Percentiles rank a stretch among this genome's conserved stretches.
Evolutionary conservation across 2,888 invertebrate genomes (phyloP).

Genomic region (Amorpha juglandis): DNA sequence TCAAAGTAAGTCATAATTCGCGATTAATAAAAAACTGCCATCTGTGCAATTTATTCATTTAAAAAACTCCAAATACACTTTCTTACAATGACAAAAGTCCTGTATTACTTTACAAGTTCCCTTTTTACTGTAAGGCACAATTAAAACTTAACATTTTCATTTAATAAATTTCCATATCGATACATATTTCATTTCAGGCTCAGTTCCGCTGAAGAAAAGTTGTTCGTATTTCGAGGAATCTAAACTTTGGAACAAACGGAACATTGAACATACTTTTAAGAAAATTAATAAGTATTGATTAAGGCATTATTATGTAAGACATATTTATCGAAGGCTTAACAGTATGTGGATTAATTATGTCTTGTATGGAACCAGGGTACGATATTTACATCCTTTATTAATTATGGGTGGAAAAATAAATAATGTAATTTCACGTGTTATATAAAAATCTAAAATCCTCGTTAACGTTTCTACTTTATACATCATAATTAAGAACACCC

Average conservation of each 20-base stretch:
- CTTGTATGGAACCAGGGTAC: neutral
- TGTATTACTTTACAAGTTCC: conserved; percentile 11
- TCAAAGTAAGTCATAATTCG: neutral
- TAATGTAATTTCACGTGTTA: neutral
- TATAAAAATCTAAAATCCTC: no score
- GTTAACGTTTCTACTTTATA: no score
- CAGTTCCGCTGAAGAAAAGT: conserved; percentile 16
- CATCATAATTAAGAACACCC: no score
- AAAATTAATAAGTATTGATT: conserved; percentile 19
- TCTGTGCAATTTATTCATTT: neutral
- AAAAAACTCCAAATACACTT: neutral
- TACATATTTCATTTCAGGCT: conserved; percentile 23
- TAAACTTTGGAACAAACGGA: conserved; percentile 23
- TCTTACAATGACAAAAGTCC: conserved; percentile 9
- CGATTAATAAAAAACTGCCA: neutral
- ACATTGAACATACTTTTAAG: conserved; percentile 13
- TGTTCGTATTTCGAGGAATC: conserved; percentile 17
- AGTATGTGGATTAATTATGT: neutral
- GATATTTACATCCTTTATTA: neutral
- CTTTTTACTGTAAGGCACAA: conserved; percentile 16
- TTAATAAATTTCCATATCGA: conserved; percentile 24
- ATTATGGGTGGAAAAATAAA: neutral
- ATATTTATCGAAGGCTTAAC: conserved; percentile 4
- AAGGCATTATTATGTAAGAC: conserved; percentile 11
- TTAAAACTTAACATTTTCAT: conserved; percentile 23